Base-by-base conservation (phyloP, 2,888 invertebrate genomes). In the Nasonia oneida region DNA sequence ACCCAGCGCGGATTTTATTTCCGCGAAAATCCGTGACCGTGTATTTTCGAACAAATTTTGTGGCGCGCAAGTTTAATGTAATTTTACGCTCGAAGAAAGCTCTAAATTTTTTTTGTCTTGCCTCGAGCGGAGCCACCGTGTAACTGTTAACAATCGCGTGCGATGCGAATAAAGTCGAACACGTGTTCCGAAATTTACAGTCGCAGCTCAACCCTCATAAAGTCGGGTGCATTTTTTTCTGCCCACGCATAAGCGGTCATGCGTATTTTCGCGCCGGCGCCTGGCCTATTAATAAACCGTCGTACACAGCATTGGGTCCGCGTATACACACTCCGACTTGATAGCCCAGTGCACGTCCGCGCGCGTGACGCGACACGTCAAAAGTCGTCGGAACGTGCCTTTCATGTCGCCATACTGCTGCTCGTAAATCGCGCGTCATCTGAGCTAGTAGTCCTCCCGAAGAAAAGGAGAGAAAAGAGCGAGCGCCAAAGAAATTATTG, bases 231-330 rank as follows among this genome's bases (percentile, higher is more conserved):
- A 76, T 75, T 76, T 82, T 75, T 75, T 64, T 18, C 73, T 39
- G 12, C 37, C 64, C n/a, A 12, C 33, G 23, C n/a, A 29, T 29
- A 23, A 47, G n/a, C 67, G 29, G 71, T 29, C 47, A 15, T 15
- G 78, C 61, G 73, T 77, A 81, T 81, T 81, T 81, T 83, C 84
- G 84, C 87, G 86, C 81, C 83, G 86, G 87, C 88, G 85, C 87
- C 81, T 88, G 12, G 61, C 71, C 89, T 90, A 90, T 91, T 91
- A 91, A 91, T 91, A 90, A 75, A 71, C 79, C 77, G 57, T 61
- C 23, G 6, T 61, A 47, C 10, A 47, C 71, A 81, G 75, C 85
- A 12, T 47, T 47, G 12, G 47, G 47, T 47, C 47, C 2, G 12
- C 6, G 8, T 42, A 39, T 39, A 57, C 15, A 57, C 18, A n/a